Evolutionary conservation across 2,888 invertebrate genomes (phyloP).

Genomic region (Drosophila siamana): DNA sequence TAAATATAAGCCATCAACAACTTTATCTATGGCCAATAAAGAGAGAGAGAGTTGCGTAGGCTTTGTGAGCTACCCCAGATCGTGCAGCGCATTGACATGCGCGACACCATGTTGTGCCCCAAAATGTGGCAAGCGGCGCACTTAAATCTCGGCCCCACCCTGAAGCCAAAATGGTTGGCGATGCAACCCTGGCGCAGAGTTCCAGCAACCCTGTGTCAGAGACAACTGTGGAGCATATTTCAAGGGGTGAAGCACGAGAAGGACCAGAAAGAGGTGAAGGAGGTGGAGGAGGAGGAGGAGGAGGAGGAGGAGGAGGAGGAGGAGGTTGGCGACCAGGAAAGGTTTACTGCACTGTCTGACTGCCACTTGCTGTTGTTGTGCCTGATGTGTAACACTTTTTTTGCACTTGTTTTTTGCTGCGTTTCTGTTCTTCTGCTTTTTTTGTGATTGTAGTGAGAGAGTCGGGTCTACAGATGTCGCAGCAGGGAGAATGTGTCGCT

Average conservation of each 20-base stretch:
- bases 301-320: no score
- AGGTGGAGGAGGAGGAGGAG: no score
- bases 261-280: no score
- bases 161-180: slow-evolving; percentile 9
- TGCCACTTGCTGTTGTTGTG: slow-evolving; percentile 11
- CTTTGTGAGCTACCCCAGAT: background rate
- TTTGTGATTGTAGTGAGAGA: no score
- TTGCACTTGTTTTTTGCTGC: slow-evolving; percentile 18
- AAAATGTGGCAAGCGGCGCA: background rate
- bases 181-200: slow-evolving; percentile 48
- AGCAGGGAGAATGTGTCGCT: slow-evolving; percentile 37
- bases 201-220: slow-evolving; percentile 39
- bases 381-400: background rate
- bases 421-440: no score
- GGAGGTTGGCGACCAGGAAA: slow-evolving; percentile 6
- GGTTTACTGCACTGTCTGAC: slow-evolving; percentile 38
- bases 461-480: no score
- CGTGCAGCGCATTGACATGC: background rate
- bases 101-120: background rate
- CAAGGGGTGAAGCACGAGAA: no score
- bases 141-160: background rate
- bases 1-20: no score
- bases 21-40: no score
- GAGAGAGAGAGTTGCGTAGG: background rate
- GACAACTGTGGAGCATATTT: no score